Evolutionary conservation across 2,888 invertebrate genomes (phyloP).

Genomic region (Allophyes oxyacanthae): DNA sequence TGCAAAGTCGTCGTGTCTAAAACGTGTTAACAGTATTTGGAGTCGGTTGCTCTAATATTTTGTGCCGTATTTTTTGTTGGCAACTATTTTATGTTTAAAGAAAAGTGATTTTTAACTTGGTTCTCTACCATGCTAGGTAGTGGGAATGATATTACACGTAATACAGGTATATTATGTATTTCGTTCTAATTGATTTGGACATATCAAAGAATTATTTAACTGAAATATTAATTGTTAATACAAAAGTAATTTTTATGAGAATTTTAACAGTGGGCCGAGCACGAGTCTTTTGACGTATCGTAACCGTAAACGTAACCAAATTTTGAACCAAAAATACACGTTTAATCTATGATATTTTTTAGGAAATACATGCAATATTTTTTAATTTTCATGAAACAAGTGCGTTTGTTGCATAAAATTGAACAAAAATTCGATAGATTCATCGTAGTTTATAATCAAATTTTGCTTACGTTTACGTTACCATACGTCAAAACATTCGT

Average conservation of each 20-base stretch:
- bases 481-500: too few species aligned
- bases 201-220: conserved; percentile 33
- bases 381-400: too few species aligned
- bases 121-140: conserved; percentile 12
- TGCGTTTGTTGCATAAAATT: too few species aligned
- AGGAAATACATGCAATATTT: too few species aligned
- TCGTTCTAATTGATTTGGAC: conserved; percentile 46
- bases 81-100: conserved; percentile 30
- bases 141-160: conserved; percentile 6
- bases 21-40: conserved; percentile 41
- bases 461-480: too few species aligned
- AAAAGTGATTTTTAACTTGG: conserved; percentile 28
- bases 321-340: too few species aligned
- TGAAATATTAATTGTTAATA: conserved; percentile 19
- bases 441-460: too few species aligned
- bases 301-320: too few species aligned
- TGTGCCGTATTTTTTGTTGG: conserved; percentile 34
- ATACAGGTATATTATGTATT: conserved; percentile 37
- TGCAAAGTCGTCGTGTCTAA: conserved; percentile 1
- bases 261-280: conserved; percentile 10
- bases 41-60: neutral
- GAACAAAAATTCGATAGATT: too few species aligned
- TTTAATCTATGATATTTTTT: too few species aligned
- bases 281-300: too few species aligned
- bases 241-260: neutral